phyloP scores from a whole-genome alignment of 2,113 vertebrate species.

The Hippolais icterina region DNA sequence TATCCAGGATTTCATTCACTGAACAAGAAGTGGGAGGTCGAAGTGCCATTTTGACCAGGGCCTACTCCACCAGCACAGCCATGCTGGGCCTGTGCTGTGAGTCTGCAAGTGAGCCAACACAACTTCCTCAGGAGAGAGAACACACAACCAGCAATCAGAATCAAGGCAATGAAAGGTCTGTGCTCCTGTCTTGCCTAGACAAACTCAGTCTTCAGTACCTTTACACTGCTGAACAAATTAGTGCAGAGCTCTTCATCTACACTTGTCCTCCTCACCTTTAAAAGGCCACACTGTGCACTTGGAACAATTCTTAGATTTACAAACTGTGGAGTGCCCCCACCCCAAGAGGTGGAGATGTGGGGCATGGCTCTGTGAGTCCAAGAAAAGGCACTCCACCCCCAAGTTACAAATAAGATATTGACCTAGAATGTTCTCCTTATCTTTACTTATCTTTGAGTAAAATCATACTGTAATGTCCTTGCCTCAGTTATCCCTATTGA shows the following conservation, averaged over 20 bases:
- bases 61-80: neutral
- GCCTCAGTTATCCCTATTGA: too few species aligned
- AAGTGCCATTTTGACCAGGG: neutral
- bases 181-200: neutral
- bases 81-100: fast-evolving
- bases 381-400: too few species aligned
- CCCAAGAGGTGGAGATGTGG: too few species aligned
- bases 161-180: neutral
- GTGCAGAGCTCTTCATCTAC: neutral
- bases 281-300: neutral
- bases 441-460: too few species aligned
- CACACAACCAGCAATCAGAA: neutral
- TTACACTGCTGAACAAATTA: neutral
- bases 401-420: too few species aligned
- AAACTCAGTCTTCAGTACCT: neutral
- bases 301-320: neutral
- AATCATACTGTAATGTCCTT: too few species aligned
- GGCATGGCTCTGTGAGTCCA: too few species aligned
- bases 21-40: neutral
- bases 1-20: neutral
- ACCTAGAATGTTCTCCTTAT: too few species aligned
- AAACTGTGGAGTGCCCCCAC: neutral
- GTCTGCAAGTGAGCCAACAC: neutral
- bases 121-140: neutral
- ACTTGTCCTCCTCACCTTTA: neutral